Conservation (phyloP, 2,113 vertebrate species). For the Anolis carolinensis region DNA sequence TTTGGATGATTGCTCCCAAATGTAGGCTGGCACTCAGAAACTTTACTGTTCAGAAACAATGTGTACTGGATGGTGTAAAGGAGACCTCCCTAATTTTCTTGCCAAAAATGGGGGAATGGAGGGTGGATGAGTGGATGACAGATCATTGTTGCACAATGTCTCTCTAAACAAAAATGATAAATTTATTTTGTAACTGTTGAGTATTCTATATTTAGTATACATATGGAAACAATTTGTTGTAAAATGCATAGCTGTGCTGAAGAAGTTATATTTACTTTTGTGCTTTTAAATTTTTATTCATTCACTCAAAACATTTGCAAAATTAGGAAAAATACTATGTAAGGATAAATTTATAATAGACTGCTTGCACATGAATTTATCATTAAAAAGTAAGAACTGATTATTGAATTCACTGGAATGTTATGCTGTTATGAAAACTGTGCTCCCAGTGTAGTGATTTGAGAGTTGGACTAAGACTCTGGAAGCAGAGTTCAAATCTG, state of each 20-base stretch:
- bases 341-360: slow-evolving; percentile 19
- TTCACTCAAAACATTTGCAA: slow-evolving; percentile 52
- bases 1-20: slow-evolving; percentile 59
- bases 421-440: background rate
- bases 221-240: slow-evolving; percentile 43
- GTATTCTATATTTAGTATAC: slow-evolving; percentile 52
- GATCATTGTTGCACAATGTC: slow-evolving; percentile 55
- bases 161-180: slow-evolving; percentile 57
- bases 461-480: too few relatives aligned
- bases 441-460: background rate
- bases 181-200: slow-evolving; percentile 23
- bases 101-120: slow-evolving; percentile 50
- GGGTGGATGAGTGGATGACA: background rate
- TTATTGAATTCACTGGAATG: background rate
- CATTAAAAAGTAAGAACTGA: slow-evolving; percentile 5
- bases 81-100: slow-evolving; percentile 53
- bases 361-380: background rate
- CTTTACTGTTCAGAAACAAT: slow-evolving; percentile 55
- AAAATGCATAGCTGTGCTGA: slow-evolving; percentile 39
- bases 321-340: background rate
- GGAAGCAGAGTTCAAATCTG: too few relatives aligned
- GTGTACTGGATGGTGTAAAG: slow-evolving; percentile 47
- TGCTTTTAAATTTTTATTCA: slow-evolving; percentile 16
- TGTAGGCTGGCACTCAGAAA: slow-evolving; percentile 16
- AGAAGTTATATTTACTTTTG: background rate